Conservation (phyloP, 2,113 vertebrate species). For the Petrocephalus zakoni region DNA sequence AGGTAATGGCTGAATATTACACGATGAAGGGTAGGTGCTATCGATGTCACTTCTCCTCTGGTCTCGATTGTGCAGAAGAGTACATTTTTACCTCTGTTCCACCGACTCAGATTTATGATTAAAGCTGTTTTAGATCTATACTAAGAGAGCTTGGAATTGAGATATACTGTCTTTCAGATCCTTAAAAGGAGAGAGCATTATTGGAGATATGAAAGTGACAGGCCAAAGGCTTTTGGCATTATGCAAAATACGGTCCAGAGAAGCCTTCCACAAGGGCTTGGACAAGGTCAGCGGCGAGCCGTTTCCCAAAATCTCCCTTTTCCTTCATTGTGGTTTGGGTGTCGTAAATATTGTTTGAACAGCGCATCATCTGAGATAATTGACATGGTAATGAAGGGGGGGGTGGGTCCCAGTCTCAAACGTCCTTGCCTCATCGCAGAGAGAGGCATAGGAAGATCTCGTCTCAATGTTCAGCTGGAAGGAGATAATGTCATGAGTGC, state of each 20-base stretch:
- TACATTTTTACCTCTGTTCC: neutral
- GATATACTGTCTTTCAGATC: conserved; percentile 32
- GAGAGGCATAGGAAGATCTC: conserved; percentile 38
- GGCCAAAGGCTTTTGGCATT: neutral
- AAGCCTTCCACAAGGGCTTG: neutral
- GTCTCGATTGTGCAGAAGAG: neutral
- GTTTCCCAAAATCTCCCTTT: neutral
- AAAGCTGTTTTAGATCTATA: neutral
- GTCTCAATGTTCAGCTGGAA: neutral
- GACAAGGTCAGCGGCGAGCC: neutral
- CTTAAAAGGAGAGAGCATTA: conserved; percentile 37
- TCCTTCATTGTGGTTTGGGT: neutral
- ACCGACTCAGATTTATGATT: neutral
- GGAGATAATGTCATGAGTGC: conserved; percentile 7
- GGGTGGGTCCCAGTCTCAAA: conserved; percentile 18
- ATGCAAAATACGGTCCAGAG: neutral
- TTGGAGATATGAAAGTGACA: neutral
- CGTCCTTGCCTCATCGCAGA: conserved; percentile 33
- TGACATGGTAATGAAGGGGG: conserved; percentile 50
- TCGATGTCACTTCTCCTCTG: neutral
- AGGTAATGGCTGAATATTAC: neutral
- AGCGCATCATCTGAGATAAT: conserved; percentile 38
- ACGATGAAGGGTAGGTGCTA: neutral
- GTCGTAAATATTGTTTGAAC: neutral
- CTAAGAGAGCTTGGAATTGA: neutral